Conservation (phyloP, 2,888 invertebrate genomes). For the Philhelius pedissequus region DNA sequence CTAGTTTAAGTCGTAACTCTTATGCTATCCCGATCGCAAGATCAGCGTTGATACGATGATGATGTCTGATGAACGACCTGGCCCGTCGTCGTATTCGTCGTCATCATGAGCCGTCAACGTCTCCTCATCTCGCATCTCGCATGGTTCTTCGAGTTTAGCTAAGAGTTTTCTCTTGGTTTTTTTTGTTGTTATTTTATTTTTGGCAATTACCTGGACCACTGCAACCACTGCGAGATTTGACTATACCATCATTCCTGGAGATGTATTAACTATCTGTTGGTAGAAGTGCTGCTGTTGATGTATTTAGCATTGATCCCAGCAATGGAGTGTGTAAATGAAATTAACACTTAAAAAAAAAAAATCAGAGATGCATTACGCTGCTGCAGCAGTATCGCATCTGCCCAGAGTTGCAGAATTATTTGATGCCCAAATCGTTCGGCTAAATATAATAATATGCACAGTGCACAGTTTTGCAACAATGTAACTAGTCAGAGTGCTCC, state of each 20-base stretch:
- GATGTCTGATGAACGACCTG: conserved; percentile 67
- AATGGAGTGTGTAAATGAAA: conserved; percentile 62
- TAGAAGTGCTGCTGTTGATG: not conserved
- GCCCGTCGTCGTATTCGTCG: conserved; percentile 28
- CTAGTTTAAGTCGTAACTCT: conserved; percentile 47
- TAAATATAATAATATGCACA: conserved; percentile 50
- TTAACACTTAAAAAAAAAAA: conserved; percentile 50
- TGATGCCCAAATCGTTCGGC: not conserved
- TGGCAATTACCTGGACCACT: conserved; percentile 62
- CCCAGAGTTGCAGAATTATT: not conserved
- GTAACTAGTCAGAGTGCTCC: conserved; percentile 17
- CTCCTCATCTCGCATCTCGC: conserved; percentile 12
- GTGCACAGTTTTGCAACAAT: not conserved
- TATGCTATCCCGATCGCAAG: conserved; percentile 53
- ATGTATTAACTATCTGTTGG: not conserved
- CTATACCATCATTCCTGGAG: not conserved
- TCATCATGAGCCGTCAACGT: conserved; percentile 52
- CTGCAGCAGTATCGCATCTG: too few species aligned
- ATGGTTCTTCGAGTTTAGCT: not conserved
- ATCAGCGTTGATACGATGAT: conserved; percentile 67
- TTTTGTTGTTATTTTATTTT: not conserved
- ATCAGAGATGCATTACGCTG: conserved; percentile 38
- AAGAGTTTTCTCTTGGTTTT: not conserved
- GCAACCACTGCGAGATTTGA: conserved; percentile 25
- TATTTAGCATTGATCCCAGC: conserved; percentile 20